phyloP scores from a whole-genome alignment of 64 coral and sea anemone species.

The Dendrophyllia cribrosa region DNA sequence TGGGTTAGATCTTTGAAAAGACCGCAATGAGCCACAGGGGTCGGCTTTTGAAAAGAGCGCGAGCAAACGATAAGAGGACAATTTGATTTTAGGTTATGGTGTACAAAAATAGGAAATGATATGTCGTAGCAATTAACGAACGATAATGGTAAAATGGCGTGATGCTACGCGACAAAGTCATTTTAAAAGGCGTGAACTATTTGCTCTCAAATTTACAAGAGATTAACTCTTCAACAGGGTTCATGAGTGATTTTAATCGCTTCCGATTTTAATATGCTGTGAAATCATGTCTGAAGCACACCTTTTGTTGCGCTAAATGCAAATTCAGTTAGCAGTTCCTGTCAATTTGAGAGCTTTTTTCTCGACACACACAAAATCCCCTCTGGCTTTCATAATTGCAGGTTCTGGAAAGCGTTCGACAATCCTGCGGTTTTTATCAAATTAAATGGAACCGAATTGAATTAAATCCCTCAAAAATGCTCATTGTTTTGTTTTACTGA shows the following conservation, averaged over 20 bases:
- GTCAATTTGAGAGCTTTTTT: constrained; percentile 25
- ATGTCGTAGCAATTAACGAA: background rate
- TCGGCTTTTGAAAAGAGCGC: background rate
- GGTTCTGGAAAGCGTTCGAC: background rate
- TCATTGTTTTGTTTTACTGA: background rate
- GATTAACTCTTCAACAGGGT: constrained; percentile 10
- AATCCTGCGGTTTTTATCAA: constrained; percentile 11
- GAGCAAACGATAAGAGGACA: background rate
- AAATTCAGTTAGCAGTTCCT: constrained; percentile 5
- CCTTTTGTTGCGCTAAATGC: background rate
- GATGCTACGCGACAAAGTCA: background rate
- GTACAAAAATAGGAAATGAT: background rate
- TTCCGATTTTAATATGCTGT: constrained; percentile 27
- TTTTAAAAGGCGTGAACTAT: constrained; percentile 11
- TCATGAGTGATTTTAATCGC: background rate
- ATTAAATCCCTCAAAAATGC: background rate
- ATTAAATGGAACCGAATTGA: constrained; percentile 29
- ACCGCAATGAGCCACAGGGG: constrained; percentile 18
- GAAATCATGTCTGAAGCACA: background rate
- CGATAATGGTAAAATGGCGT: background rate
- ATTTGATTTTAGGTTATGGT: background rate
- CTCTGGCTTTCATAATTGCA: background rate
- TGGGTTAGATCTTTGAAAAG: background rate
- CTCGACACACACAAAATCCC: background rate
- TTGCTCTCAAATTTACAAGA: constrained; percentile 24